Evolutionary conservation across 2,113 vertebrate species (phyloP), one percentile per base, ranked within the genome.

Genomic region (Channa argus): DNA sequence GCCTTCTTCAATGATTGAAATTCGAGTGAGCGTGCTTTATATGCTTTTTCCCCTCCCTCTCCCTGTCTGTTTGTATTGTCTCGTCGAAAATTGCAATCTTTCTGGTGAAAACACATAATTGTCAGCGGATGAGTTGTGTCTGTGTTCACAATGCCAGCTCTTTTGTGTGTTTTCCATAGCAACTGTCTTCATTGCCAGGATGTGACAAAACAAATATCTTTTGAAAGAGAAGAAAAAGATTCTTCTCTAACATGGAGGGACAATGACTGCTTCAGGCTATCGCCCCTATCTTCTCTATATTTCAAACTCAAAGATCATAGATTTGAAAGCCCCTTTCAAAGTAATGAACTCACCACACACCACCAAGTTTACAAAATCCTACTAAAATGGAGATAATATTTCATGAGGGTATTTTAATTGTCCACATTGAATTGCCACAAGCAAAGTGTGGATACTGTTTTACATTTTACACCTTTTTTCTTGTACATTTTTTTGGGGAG

Each of bases 11-110:
- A 75, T 91, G 81, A 92, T 92, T 91, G 89, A 91, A 92, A 91
- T 88, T 76, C 76, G 80, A 91, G 90, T 79, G 80, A 88, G 82
- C 73, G 0, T 8, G 70, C 82, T 88, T 88, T 90, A 81, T 82
- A 83, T 88, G 79, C 80, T 61, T 79, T 24, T 79, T 82, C 78
- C 71, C 24, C 71, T 82, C 83, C 74, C 86, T 71, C 77, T 86
- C 68, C 49, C 72, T 81, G 69, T 86, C 85, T 82, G 74, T 89
- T 89, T 89, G 82, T 86, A 88, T 90, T 89, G 88, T 92, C 88
- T 89, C 86, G 91, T 88, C 84, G 81, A 87, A 91, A 91, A 91
- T 91, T 91, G 91, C 88, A 89, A 90, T 91, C 86, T 91, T 88
- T 90, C 82, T 76, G 75, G 84, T 87, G 86, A 92, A 91, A 90